Base-by-base conservation (phyloP, 2,113 vertebrate genomes). In the Ibidorhyncha struthersii region DNA sequence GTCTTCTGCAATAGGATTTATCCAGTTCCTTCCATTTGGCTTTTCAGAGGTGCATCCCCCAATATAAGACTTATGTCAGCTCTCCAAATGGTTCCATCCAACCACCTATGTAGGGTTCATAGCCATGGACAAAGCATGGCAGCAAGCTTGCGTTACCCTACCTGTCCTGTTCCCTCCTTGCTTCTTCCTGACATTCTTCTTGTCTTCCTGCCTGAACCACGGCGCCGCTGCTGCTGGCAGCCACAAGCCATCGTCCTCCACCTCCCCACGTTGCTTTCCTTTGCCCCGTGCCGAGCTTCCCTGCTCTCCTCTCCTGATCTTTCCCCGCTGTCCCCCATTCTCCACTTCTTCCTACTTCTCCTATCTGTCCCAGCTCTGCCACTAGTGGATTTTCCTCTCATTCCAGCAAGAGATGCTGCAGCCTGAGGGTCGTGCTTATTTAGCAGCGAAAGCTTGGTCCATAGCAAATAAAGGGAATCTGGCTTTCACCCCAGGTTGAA, bases 391-490 rank as follows among this genome's bases (percentile, higher is more conserved):
- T 88, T 73, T 56, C 25, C 27, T 80, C 29, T 90, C 32, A 27
- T 83, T 76, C 19, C 79, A 70, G 22, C 49, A 30, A 62, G 30
- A 77, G 25, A 30, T 15, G 36, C 41, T 66, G 23, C 41, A 79
- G 15, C 25, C 70, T 45, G 41, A 47, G 9, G 9, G 16, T 14
- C 4, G 1, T 6, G 8, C 0, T 0, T 50, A 34, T 63, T 88
- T 25, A 86, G 47, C 43, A 17, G n/a, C 45, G 38, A 87, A 87
- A 84, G 9, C n/a, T 40, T 52, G 30, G 25, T 56, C 36, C 10
- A 25, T 3, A 56, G 36, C 11, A 72, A 82, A 76, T 43, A 62
- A 88, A 62, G 34, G 30, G 21, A 72, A 90, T 30, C 15, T 65
- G 40, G 16, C 30, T 89, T 86, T 73, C 59, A 84, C 21, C 16